Base-by-base conservation (phyloP, 2,113 vertebrate species). In the Penelope pileata region DNA sequence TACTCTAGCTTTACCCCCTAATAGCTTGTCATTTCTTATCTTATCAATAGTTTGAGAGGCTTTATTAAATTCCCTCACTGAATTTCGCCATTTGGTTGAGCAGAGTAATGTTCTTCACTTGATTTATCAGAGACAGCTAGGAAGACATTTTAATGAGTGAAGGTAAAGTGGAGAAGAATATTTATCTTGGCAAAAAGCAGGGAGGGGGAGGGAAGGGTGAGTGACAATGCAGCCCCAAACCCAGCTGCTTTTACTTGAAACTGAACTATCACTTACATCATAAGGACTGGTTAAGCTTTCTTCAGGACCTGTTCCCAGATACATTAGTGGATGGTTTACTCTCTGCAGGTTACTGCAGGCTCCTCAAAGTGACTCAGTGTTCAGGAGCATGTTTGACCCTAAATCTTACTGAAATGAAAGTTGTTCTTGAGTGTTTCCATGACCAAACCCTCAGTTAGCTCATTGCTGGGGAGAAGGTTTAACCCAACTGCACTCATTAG, bases 241-340 rank as follows among this genome's bases (percentile, higher is more conserved):
- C 43, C 89, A 92, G 87, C 75, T 97, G 96, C 91, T 92, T 78
- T 94, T 87, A 76, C 72, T 92, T 70, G 59, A 77, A 53, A 14
- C 19, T 22, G 83, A 90, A 27, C 90, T 75, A 58, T 66, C 89
- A 93, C 91, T 90, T 93, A 96, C 22, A 4, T 89, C 81, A 95
- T 1, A 2, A 19, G 58, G 84, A 27, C 89, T 50, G 81, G 22
- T 58, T 82, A 68, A 90, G 53, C 81, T 85, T 83, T 88, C 59
- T 9, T 47, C 77, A 93, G 89, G 91, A 86, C 21, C 58, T 43
- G 70, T 32, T 94, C 86, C 88, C 89, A 74, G 86, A 89, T 45
- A 89, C 91, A 85, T 48, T 42, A 93, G 79, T 0, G 2, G 7
- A n/a, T 4, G 32, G 36, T 70, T 93, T 58, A 42, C 24, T 79